Conservation (phyloP, 2,888 invertebrate genomes). For the Trachelus troglodyta region DNA sequence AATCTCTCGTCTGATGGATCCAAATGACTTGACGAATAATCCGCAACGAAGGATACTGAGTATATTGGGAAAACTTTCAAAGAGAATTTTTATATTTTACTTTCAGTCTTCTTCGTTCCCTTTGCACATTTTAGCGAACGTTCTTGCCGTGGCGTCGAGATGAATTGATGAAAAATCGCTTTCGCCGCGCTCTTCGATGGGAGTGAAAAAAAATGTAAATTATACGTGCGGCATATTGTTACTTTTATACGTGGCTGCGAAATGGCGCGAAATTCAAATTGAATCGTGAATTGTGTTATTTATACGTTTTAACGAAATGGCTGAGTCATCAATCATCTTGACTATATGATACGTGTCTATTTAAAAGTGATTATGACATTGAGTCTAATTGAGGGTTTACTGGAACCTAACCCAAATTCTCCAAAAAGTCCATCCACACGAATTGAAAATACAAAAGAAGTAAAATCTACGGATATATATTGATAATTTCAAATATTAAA, state of each 20-base stretch:
- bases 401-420: not conserved
- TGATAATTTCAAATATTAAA: not conserved
- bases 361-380: not conserved
- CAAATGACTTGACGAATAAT: not conserved
- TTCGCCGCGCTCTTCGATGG: not conserved
- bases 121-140: not conserved
- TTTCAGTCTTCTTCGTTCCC: not conserved
- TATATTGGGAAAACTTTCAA: not conserved
- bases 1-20: not conserved
- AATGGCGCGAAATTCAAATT: not conserved
- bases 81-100: not conserved
- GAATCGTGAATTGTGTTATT: not conserved
- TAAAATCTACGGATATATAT: not conserved
- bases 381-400: not conserved
- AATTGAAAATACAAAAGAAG: not conserved
- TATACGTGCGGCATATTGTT: not conserved
- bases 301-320: not conserved
- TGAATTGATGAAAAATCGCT: not conserved
- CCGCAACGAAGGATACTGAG: not conserved
- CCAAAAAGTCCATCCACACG: not conserved
- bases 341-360: not conserved
- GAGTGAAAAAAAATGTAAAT: not conserved
- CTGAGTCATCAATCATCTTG: not conserved
- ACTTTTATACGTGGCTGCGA: not conserved
- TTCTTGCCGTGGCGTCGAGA: not conserved